phyloP scores from a whole-genome alignment of 2,797 vertebrate species.

The Fringilla coelebs region DNA sequence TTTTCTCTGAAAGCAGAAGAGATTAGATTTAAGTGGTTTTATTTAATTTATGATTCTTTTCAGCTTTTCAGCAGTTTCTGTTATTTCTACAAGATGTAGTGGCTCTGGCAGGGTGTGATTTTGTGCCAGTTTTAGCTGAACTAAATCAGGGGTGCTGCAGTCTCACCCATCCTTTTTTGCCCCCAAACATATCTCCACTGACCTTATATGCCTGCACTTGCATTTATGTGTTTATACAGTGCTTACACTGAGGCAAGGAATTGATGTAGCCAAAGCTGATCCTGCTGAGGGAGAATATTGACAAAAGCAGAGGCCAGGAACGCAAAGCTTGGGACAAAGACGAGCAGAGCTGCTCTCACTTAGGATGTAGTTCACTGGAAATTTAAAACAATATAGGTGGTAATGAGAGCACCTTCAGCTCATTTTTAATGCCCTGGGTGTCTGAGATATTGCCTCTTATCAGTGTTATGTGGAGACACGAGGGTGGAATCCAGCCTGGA shows the following conservation, averaged over 20 bases:
- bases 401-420: neutral
- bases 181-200: neutral
- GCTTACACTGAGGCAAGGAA: neutral
- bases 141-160: neutral
- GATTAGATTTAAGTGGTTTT: neutral
- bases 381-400: neutral
- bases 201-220: neutral
- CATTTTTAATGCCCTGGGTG: neutral
- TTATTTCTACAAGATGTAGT: neutral
- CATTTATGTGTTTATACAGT: neutral
- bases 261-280: neutral
- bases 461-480: neutral
- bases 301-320: neutral
- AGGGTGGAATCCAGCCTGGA: neutral
- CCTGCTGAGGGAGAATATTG: neutral
- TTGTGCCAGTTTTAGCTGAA: neutral
- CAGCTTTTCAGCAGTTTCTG: neutral
- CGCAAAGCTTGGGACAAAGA: neutral
- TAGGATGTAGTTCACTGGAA: neutral
- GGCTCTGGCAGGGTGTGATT: neutral
- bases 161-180: neutral
- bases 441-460: neutral
- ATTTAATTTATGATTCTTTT: neutral
- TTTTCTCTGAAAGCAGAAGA: conserved; percentile 21
- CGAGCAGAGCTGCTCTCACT: neutral